These are phyloP conservation scores for Peromyscus melanophrys DNA, from an alignment of 2,797 vertebrate genomes.

Conservation along the genomic window DNA sequence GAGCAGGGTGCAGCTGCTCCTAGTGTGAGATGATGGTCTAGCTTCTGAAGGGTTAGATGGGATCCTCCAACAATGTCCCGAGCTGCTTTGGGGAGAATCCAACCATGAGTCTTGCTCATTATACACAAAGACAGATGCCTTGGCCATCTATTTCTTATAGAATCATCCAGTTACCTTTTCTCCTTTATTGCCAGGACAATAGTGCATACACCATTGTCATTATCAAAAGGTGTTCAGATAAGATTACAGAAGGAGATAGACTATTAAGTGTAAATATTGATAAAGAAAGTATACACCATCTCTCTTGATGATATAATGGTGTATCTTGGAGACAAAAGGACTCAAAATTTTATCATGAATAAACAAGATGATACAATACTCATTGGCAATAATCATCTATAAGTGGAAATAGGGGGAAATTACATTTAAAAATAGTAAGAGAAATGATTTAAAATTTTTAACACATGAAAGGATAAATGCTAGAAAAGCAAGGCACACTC, in stretches of 20 bases:
- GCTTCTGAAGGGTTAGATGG: neutral
- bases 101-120: neutral
- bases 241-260: neutral
- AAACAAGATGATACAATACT: neutral
- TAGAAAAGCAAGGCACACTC: neutral
- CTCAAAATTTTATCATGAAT: neutral
- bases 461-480: neutral
- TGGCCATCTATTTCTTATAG: neutral
- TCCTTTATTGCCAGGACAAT: neutral
- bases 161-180: neutral
- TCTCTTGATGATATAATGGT: neutral
- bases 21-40: neutral
- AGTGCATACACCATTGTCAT: neutral
- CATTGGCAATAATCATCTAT: neutral
- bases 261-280: slow-evolving; percentile 26
- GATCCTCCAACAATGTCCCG: neutral
- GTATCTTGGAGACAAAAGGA: neutral
- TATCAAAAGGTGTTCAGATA: neutral
- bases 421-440: slow-evolving; percentile 31
- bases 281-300: neutral
- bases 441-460: neutral
- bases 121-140: neutral
- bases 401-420: slow-evolving; percentile 25
- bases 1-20: neutral
- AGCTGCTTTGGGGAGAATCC: neutral